Conservation (phyloP, 2,113 vertebrate genomes). For the Vulpes lagopus region DNA sequence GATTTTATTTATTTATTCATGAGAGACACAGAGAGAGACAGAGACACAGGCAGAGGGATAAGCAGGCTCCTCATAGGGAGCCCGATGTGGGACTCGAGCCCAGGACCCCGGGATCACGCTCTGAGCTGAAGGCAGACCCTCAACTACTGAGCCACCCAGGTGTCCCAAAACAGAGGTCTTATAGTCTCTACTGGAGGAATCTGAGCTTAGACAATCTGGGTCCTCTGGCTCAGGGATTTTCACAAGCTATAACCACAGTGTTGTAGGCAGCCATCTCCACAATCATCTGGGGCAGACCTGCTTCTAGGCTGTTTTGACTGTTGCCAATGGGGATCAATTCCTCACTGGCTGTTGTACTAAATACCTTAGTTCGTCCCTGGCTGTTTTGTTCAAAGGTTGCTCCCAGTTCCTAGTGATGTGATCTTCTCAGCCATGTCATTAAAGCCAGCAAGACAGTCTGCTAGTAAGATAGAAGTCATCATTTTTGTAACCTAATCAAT, state of each 20-base stretch:
- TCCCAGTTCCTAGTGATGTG: not conserved
- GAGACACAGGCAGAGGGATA: too few relatives aligned
- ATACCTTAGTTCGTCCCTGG: not conserved
- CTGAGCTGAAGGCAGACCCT: too few relatives aligned
- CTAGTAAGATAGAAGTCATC: not conserved
- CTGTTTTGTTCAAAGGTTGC: not conserved
- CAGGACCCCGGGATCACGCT: too few relatives aligned
- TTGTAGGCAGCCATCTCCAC: not conserved
- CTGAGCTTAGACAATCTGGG: not conserved
- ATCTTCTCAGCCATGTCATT: not conserved
- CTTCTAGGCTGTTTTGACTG: too few relatives aligned
- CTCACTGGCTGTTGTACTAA: not conserved
- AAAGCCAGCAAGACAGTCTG: not conserved
- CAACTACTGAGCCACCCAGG: too few relatives aligned
- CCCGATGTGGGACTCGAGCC: too few relatives aligned
- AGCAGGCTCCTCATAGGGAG: too few relatives aligned
- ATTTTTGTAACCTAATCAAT: not conserved
- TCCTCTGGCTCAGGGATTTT: not conserved
- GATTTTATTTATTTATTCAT: too few relatives aligned
- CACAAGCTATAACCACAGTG: not conserved
- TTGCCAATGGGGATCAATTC: not conserved
- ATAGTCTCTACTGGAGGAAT: not conserved
- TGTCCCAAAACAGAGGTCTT: not conserved
- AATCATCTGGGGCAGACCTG: not conserved
- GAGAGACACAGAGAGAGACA: too few relatives aligned